Evolutionary conservation across 2,797 vertebrate genomes (phyloP), one percentile per base, ranked within the genome.

Genomic region (Rhinoraja longicauda): DNA sequence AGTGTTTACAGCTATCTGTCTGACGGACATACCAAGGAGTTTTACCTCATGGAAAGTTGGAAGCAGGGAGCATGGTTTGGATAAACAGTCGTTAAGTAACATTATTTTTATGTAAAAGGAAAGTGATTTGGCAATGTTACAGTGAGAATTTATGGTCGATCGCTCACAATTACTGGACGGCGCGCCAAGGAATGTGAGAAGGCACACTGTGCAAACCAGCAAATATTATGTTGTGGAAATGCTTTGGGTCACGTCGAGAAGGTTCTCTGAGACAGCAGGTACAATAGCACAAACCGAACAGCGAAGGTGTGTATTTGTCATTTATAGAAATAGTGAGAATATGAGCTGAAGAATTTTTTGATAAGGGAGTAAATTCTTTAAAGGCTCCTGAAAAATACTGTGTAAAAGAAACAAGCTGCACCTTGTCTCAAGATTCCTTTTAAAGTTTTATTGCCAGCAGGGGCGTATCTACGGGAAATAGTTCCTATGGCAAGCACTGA

Each of bases 371-470:
- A 90, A 53, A 92, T 75, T 92, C 70, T 29, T 29, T 75, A 8
- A 53, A 92, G 70, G 73, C 75, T 75, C 26, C 90, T 75, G 10
- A 73, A 45, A 75, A 92, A 73, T 92, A 75, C 75, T 57, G 10
- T 91, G 36, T 45, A 29, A 91, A 45, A 92, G 13, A 29, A 73
- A 92, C 53, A 36, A 92, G 70, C 90, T 92, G 90, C 39, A 92
- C 70, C 36, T 90, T 2, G 64, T 45, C 67, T 90, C 72, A 19
- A 92, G 45, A 17, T 75, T 92, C 70, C n/a, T 39, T 92, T 92
- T 75, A 92, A 75, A n/a, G 90, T 92, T 92, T 92, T 92, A 92
- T 19, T 26, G n/a, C n/a, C n/a, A n/a, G n/a, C n/a, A n/a, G n/a
- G n/a, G n/a, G n/a, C n/a, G n/a, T n/a, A n/a, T n/a, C n/a, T n/a